A percentile compares a stretch with the other conserved stretches of the same genome.
These are phyloP conservation scores for Champsocephalus gunnari DNA, from an alignment of 2,797 vertebrate genomes.

Conservation along the genomic window DNA sequence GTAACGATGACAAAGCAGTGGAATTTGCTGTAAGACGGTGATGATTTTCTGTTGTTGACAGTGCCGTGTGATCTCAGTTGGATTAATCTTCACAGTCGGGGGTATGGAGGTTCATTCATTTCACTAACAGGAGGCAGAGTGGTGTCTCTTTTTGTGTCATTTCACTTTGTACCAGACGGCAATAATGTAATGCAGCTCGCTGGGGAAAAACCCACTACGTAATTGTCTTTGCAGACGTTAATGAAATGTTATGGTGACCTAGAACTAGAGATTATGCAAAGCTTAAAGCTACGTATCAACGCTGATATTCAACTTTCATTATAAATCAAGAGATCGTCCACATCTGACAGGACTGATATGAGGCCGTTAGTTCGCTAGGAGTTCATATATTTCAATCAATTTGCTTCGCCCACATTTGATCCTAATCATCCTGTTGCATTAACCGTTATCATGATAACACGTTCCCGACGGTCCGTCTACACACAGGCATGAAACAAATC, in stretches of 20 bases:
- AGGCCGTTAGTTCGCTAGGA: slow-evolving; percentile 30
- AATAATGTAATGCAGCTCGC: not conserved
- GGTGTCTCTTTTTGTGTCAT: not conserved
- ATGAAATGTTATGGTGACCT: slow-evolving; percentile 36
- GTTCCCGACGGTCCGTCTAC: not conserved
- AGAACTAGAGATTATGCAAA: slow-evolving; percentile 31
- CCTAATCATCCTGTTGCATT: not conserved
- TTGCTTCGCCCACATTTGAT: slow-evolving; percentile 1
- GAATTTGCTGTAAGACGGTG: not conserved
- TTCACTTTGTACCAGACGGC: slow-evolving; percentile 9
- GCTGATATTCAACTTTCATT: slow-evolving; percentile 28
- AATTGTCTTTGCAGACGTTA: slow-evolving; percentile 23
- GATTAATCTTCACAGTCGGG: slow-evolving; percentile 28
- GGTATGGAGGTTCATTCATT: slow-evolving; percentile 5
- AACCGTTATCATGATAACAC: not conserved
- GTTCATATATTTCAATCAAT: slow-evolving; percentile 16
- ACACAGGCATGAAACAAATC: too few species aligned
- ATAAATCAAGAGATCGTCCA: slow-evolving; percentile 20
- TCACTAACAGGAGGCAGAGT: slow-evolving; percentile 2
- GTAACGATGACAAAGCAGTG: not conserved
- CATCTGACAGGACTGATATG: slow-evolving; percentile 27
- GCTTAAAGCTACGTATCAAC: slow-evolving; percentile 15
- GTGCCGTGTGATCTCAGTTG: slow-evolving; percentile 9
- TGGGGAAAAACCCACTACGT: not conserved
- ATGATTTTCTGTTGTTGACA: not conserved